Conservation (phyloP, 2,888 invertebrate species). For the Gisinianus flammeolus region DNA sequence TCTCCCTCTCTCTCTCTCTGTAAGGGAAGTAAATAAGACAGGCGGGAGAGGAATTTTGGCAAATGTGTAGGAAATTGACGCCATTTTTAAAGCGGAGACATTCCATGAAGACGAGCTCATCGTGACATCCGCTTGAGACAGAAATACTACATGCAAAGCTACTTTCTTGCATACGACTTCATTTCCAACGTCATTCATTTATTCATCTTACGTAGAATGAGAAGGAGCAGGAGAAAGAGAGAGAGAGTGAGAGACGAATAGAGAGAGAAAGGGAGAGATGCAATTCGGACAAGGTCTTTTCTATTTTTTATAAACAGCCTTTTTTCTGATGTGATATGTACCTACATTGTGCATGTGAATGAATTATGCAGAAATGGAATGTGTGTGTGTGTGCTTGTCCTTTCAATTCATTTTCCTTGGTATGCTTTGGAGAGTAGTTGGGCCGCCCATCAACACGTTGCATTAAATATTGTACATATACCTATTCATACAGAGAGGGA, state of each 20-base stretch:
- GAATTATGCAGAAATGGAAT: too few species aligned
- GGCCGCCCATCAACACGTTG: not conserved
- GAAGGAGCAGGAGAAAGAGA: not conserved
- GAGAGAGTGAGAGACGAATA: not conserved
- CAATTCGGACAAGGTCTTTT: not conserved
- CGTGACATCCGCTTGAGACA: not conserved
- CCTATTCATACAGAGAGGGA: not conserved
- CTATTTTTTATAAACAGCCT: too few species aligned
- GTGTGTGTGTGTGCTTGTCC: too few species aligned
- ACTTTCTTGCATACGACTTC: conserved; percentile 21
- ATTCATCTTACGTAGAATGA: conserved; percentile 18
- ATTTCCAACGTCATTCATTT: conserved; percentile 28
- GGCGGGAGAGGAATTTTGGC: conserved; percentile 10
- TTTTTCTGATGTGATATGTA: not conserved
- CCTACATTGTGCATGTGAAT: too few species aligned
- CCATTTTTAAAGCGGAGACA: conserved; percentile 32
- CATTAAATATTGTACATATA: not conserved
- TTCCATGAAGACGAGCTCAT: conserved; percentile 12
- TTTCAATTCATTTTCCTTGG: too few species aligned
- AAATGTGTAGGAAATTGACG: conserved; percentile 36
- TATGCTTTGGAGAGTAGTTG: too few species aligned
- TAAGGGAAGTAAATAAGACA: not conserved
- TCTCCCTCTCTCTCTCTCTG: conserved; percentile 3
- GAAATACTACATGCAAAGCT: conserved; percentile 13
- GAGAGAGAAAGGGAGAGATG: not conserved